Evolutionary conservation across 2,113 vertebrate species (phyloP).

Genomic region (Fregata magnificens): DNA sequence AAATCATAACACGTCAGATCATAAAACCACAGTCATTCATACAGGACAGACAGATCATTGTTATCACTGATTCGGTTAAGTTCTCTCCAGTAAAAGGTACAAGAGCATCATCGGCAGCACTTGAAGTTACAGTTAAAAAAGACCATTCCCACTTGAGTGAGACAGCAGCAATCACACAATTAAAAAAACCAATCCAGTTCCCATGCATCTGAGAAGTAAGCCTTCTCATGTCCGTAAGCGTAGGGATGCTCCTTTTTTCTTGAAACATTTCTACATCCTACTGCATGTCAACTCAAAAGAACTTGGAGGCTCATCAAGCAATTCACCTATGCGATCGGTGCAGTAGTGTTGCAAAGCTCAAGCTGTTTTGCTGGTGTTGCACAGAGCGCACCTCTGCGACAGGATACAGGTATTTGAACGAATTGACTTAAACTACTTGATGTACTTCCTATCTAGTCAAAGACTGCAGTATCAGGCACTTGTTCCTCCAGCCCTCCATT

Average conservation of each 20-base stretch:
- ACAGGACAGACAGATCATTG: background rate
- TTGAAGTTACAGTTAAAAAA: background rate
- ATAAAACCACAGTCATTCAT: background rate
- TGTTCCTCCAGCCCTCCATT: background rate
- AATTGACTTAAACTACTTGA: background rate
- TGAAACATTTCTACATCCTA: background rate
- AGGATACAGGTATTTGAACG: too few relatives aligned
- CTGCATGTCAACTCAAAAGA: accelerated
- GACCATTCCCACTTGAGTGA: background rate
- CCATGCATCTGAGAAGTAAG: background rate
- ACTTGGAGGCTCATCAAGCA: background rate
- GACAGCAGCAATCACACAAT: background rate
- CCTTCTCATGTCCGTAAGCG: accelerated
- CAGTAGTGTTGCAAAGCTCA: background rate
- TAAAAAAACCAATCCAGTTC: background rate
- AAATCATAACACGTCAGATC: background rate
- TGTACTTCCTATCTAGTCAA: background rate
- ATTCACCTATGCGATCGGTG: accelerated
- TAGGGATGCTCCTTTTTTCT: background rate
- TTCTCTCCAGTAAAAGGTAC: background rate
- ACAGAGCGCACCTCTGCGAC: background rate
- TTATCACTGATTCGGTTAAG: background rate
- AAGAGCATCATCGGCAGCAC: background rate
- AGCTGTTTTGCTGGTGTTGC: background rate
- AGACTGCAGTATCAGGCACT: background rate